A percentile compares a stretch with the other conserved stretches of the same genome.
phyloP scores from a whole-genome alignment of 2,113 vertebrate genomes.

The Montifringilla adamsi region DNA sequence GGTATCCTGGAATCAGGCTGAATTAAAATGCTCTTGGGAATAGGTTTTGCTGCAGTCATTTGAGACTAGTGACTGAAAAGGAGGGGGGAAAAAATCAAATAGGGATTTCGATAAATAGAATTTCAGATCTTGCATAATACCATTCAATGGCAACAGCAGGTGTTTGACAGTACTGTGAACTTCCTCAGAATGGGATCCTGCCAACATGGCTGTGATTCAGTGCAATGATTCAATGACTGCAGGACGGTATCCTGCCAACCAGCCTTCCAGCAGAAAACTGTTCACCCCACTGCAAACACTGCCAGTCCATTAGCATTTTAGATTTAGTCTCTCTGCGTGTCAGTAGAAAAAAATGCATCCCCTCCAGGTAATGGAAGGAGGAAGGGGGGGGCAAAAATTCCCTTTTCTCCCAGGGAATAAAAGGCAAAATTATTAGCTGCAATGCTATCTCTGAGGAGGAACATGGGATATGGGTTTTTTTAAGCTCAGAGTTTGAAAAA shows the following conservation, averaged over 20 bases:
- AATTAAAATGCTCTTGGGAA: constrained; percentile 5
- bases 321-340: constrained; percentile 50
- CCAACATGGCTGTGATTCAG: constrained; percentile 79
- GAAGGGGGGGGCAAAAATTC: background rate
- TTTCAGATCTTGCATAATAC: constrained; percentile 77
- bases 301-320: constrained; percentile 70
- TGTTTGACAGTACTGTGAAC: constrained; percentile 78
- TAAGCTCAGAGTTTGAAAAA: constrained; percentile 10
- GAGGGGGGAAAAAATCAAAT: constrained; percentile 35
- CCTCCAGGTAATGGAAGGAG: constrained; percentile 56
- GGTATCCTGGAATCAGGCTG: background rate
- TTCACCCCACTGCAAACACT: constrained; percentile 58
- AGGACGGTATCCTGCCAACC: constrained; percentile 69
- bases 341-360: background rate
- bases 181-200: constrained; percentile 79
- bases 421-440: constrained; percentile 40
- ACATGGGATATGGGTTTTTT: background rate
- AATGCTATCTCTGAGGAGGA: constrained; percentile 13
- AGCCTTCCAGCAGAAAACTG: constrained; percentile 61
- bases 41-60: constrained; percentile 60
- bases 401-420: constrained; percentile 19
- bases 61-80: constrained; percentile 42
- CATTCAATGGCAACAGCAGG: constrained; percentile 79
- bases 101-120: constrained; percentile 75
- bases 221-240: constrained; percentile 74